Percentiles rank a stretch among this genome's conserved stretches.
Evolutionary conservation across 2,113 vertebrate genomes (phyloP).

Genomic region (Crocuta crocuta): DNA sequence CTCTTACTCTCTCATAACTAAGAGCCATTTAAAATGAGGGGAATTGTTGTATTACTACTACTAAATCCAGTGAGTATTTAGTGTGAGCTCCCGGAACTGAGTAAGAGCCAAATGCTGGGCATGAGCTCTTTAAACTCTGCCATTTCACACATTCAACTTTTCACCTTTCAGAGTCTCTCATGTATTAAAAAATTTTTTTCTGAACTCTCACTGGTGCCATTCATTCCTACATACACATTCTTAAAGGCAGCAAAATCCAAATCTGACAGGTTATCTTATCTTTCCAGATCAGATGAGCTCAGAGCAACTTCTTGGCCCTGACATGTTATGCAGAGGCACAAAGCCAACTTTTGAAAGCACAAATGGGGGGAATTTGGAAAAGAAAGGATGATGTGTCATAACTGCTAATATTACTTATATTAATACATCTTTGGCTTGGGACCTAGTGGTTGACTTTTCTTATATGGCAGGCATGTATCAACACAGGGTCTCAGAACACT

Average conservation of each 20-base stretch:
- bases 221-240: neutral
- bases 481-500: neutral
- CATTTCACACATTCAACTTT: neutral
- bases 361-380: neutral
- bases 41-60: neutral
- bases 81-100: too few relatives aligned
- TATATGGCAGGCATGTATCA: neutral
- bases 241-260: neutral
- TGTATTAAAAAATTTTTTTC: neutral
- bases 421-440: neutral
- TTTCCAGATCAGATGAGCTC: slow-evolving; percentile 17
- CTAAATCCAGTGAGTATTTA: neutral
- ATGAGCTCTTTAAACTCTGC: neutral
- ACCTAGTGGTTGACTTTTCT: neutral
- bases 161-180: neutral
- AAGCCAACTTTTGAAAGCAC: slow-evolving; percentile 7
- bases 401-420: neutral
- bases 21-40: neutral
- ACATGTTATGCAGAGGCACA: neutral
- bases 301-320: neutral
- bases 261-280: neutral
- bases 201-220: neutral
- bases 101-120: neutral
- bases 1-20: neutral
- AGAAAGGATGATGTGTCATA: neutral